Percentiles rank a stretch among this genome's conserved stretches.
Evolutionary conservation across 1,140 invertebrate species (phyloP).

Genomic region (Drosophila grimshawi): DNA sequence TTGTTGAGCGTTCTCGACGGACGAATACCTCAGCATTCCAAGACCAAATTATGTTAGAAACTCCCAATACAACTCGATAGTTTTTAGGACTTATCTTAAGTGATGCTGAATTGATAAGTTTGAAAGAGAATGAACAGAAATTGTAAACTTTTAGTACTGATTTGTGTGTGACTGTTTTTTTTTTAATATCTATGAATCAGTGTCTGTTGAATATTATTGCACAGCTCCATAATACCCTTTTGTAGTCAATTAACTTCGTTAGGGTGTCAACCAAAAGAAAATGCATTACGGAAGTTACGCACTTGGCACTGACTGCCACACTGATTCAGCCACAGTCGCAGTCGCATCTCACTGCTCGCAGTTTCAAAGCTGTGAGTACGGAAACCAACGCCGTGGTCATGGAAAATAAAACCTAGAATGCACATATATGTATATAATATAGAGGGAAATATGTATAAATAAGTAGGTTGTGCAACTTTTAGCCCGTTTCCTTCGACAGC

Average conservation of each 20-base stretch:
- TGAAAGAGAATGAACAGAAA: no score
- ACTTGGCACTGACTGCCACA: slow-evolving; percentile 52
- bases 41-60: no score
- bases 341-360: slow-evolving; percentile 4
- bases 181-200: no score
- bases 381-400: slow-evolving; percentile 57
- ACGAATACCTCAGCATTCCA: neutral
- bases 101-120: no score
- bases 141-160: no score
- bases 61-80: no score
- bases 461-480: slow-evolving; percentile 62
- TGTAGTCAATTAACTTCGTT: neutral
- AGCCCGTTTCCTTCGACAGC: slow-evolving; percentile 56
- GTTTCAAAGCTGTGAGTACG: slow-evolving; percentile 2
- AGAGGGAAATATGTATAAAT: slow-evolving; percentile 22
- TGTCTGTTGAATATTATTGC: no score
- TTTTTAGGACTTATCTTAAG: no score
- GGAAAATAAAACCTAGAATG: slow-evolving; percentile 58
- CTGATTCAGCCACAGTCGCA: slow-evolving; percentile 10
- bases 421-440: slow-evolving; percentile 11
- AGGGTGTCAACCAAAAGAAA: slow-evolving; percentile 15
- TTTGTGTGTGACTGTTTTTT: no score
- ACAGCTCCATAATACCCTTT: no score
- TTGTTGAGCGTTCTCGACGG: neutral
- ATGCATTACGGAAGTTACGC: slow-evolving; percentile 53